Evolutionary conservation across 2,113 vertebrate genomes (phyloP), one percentile per base, ranked within the genome.

Genomic region (Psophia crepitans): DNA sequence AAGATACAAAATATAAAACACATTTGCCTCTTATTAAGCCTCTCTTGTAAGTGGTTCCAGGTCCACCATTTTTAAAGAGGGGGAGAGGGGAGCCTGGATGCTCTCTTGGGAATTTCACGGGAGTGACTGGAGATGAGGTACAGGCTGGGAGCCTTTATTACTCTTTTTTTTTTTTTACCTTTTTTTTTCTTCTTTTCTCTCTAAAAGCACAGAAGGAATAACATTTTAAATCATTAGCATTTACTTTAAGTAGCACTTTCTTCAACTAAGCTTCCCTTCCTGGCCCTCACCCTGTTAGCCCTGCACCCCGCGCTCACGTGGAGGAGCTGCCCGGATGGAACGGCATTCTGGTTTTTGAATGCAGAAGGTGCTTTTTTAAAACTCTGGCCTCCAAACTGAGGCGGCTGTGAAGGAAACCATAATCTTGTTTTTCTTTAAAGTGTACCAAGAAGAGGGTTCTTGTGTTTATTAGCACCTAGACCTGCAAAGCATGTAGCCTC

Each of bases 1-100:
- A 98, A 98, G 97, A 98, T 98, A 97, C 98, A 98, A 98, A 98
- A 98, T 98, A 98, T 97, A 98, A 98, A 98, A 98, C 98, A 98
- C 98, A 98, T 98, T 98, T 98, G 97, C 98, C 98, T 98, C 97
- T 98, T 98, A 98, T 98, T 98, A 98, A 98, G 98, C 97, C 96
- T 97, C 98, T 94, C 93, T 96, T 96, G 89, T 98, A 98, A 98
- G 97, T 98, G 98, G 98, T 98, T 98, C 98, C 98, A 98, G 98
- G 98, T 98, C 96, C 97, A 97, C 97, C 97, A 98, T 98, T 97
- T 98, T 98, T 98, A 97, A 97, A 97, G 96, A 96, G 96, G 94
- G 85, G 97, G 97, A 97, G 96, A 96, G 95, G 96, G 96, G 96
- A 98, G 97, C 95, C 92, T 96, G 65, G 89, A 95, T 96, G 93